These are phyloP conservation scores for Lepisosteus oculatus DNA, from an alignment of 2,113 vertebrate genomes.

Conservation along the genomic window DNA sequence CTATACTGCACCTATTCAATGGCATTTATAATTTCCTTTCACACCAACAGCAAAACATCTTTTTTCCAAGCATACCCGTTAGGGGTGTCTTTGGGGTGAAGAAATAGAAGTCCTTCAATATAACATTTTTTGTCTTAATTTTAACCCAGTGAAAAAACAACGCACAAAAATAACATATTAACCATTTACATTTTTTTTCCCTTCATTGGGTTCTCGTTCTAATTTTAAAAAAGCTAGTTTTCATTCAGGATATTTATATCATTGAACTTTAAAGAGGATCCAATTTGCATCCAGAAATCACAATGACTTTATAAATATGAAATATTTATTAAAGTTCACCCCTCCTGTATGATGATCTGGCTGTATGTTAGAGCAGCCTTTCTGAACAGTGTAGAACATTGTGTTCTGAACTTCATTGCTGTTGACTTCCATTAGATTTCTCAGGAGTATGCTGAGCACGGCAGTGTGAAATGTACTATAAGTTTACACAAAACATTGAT, in stretches of 20 bases:
- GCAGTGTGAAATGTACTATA: neutral
- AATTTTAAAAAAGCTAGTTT: no score
- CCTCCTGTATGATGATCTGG: no score
- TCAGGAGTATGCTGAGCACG: neutral
- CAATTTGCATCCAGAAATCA: no score
- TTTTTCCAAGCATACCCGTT: neutral
- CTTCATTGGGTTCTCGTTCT: neutral
- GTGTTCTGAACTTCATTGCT: neutral
- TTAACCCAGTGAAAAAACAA: no score
- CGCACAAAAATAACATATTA: neutral
- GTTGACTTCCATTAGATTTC: neutral
- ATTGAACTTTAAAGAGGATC: no score
- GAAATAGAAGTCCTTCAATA: neutral
- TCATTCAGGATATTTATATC: no score
- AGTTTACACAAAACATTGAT: constrained; percentile 10
- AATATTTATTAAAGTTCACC: no score
- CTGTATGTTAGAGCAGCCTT: no score
- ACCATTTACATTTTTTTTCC: neutral
- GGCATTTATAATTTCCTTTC: neutral
- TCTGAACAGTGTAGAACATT: no score
- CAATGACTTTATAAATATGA: no score
- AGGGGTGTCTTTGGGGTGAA: constrained; percentile 5
- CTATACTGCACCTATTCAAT: no score
- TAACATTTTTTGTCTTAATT: neutral
- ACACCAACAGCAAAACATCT: neutral